Evolutionary conservation across 2,888 invertebrate genomes (phyloP).

Genomic region (Dendrolimus pini): DNA sequence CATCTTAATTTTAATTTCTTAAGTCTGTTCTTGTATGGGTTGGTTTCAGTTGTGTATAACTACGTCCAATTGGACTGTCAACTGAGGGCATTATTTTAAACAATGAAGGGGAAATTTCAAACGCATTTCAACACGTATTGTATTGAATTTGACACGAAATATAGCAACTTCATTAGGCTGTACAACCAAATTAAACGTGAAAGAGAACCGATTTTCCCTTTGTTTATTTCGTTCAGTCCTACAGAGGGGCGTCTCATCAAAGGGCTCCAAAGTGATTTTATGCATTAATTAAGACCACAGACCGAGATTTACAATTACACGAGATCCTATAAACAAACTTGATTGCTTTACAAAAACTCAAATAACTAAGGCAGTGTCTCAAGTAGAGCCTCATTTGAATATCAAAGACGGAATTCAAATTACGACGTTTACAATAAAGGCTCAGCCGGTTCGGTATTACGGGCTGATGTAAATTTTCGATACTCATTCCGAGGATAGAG

Average conservation of each 20-base stretch:
- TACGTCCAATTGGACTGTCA: too few species aligned
- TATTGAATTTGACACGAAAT: not conserved
- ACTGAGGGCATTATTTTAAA: too few species aligned
- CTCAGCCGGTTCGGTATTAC: constrained; percentile 70
- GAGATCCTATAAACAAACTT: constrained; percentile 72
- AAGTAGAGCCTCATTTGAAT: constrained; percentile 75
- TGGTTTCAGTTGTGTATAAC: too few species aligned
- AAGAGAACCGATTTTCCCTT: constrained; percentile 30
- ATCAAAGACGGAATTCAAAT: constrained; percentile 77
- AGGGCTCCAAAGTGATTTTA: constrained; percentile 56
- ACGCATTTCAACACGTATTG: not conserved
- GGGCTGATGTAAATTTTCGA: constrained; percentile 75
- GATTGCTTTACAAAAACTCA: constrained; percentile 77
- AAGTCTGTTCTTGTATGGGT: too few species aligned
- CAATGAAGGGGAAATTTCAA: not conserved
- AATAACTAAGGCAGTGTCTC: constrained; percentile 76
- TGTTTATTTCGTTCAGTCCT: constrained; percentile 44
- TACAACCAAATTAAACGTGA: constrained; percentile 29
- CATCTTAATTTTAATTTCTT: too few species aligned
- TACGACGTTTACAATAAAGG: constrained; percentile 75
- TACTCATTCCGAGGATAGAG: constrained; percentile 73
- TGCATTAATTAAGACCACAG: constrained; percentile 71
- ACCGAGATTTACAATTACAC: constrained; percentile 74
- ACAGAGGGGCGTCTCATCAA: constrained; percentile 41
- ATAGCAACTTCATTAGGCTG: not conserved